Conservation (phyloP, 2,797 vertebrate genomes). For the Eulemur albifrons region DNA sequence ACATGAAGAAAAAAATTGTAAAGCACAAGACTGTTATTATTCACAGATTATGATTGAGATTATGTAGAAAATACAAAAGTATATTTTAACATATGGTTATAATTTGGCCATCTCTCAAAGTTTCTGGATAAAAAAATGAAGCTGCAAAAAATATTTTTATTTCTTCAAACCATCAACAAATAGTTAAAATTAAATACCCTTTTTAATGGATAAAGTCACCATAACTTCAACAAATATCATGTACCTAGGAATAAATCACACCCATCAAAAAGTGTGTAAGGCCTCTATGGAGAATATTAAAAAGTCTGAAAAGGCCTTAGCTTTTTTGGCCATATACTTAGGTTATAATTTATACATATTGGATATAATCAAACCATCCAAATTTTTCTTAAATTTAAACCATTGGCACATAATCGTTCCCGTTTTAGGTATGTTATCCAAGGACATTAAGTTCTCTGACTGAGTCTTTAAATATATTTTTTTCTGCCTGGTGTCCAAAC, state of each 20-base stretch:
- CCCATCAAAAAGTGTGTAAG: neutral
- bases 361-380: neutral
- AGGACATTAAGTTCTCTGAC: neutral
- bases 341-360: neutral
- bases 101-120: neutral
- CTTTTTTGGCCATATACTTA: neutral
- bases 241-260: neutral
- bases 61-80: neutral
- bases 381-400: neutral
- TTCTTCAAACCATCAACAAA: neutral
- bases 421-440: neutral
- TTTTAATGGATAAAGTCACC: neutral
- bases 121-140: neutral
- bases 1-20: neutral
- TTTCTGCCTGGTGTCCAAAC: neutral
- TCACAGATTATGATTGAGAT: neutral
- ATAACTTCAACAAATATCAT: neutral
- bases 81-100: neutral
- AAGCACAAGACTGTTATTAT: neutral
- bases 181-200: neutral
- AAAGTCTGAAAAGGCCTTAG: neutral
- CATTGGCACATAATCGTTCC: neutral
- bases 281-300: neutral
- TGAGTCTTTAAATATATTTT: neutral
- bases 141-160: neutral